Evolutionary conservation across 2,113 vertebrate genomes (phyloP).

Genomic region (Chaenogobius annularis): DNA sequence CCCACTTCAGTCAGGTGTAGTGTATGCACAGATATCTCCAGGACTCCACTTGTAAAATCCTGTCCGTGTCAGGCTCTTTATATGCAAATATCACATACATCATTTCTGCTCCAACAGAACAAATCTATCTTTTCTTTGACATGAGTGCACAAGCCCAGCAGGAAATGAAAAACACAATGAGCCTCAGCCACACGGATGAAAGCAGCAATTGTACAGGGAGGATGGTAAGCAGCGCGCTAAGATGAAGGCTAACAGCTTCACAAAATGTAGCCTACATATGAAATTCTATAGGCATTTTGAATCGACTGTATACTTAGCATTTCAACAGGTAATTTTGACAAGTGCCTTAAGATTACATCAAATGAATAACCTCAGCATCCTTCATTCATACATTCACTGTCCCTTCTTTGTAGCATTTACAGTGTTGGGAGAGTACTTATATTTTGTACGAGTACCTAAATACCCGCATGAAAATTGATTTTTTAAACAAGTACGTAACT

Average conservation of each 20-base stretch:
- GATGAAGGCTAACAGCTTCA: not conserved
- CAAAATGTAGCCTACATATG: not conserved
- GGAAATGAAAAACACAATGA: slow-evolving; percentile 8
- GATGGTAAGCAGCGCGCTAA: not conserved
- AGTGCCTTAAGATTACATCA: not conserved
- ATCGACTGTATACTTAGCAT: not conserved
- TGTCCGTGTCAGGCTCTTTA: not conserved
- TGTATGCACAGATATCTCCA: not conserved
- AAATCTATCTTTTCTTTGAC: slow-evolving; percentile 8
- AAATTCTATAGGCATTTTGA: not conserved
- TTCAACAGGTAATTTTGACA: not conserved
- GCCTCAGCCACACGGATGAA: not conserved
- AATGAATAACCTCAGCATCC: too few species aligned
- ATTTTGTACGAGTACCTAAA: too few species aligned
- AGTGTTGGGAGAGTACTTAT: too few species aligned
- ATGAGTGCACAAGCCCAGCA: not conserved
- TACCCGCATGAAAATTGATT: too few species aligned
- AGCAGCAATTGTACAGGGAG: not conserved
- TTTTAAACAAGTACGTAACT: too few species aligned
- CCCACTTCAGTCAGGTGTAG: not conserved
- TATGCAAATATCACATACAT: slow-evolving; percentile 9
- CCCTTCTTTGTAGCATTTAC: too few species aligned
- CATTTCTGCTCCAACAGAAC: not conserved
- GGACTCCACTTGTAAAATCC: not conserved
- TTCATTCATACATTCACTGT: too few species aligned